phyloP scores from a whole-genome alignment of 2,113 vertebrate species.

The Heteronetta atricapilla region DNA sequence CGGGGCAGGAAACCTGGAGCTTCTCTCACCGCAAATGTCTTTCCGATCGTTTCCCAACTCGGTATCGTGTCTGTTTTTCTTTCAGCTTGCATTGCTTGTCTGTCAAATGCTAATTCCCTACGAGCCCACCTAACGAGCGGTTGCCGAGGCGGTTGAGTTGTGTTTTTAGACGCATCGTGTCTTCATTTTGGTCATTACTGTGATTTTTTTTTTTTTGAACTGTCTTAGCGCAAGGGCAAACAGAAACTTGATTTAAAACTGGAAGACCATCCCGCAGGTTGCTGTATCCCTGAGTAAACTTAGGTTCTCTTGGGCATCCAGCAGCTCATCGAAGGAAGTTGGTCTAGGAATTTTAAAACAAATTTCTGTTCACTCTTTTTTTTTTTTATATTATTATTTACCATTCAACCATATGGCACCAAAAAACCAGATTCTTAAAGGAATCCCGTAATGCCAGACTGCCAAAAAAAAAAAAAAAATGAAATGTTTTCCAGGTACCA shows the following conservation, averaged over 20 bases:
- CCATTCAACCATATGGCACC: slow-evolving; percentile 45
- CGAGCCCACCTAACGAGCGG: neutral
- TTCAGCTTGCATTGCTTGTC: neutral
- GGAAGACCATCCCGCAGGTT: slow-evolving; percentile 51
- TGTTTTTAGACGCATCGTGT: neutral
- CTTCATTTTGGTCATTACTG: neutral
- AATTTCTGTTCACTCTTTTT: slow-evolving; percentile 70
- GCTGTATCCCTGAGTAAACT: slow-evolving; percentile 63
- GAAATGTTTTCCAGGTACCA: slow-evolving; percentile 84
- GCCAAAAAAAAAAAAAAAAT: too few species aligned
- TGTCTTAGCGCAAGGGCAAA: slow-evolving; percentile 18
- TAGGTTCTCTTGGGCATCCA: slow-evolving; percentile 56
- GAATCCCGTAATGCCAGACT: slow-evolving; percentile 67
- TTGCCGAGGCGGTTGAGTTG: neutral
- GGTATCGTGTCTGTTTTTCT: neutral
- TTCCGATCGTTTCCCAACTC: neutral
- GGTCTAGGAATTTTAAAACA: slow-evolving; percentile 47
- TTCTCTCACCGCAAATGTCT: neutral
- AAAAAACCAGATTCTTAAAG: slow-evolving; percentile 52
- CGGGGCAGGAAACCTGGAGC: neutral
- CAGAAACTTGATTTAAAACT: slow-evolving; percentile 70
- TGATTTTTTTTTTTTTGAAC: neutral
- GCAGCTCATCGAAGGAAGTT: slow-evolving; percentile 39
- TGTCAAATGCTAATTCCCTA: neutral
- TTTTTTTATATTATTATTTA: too few species aligned